Conservation (phyloP, 2,797 vertebrate species). For the Pampus argenteus region DNA sequence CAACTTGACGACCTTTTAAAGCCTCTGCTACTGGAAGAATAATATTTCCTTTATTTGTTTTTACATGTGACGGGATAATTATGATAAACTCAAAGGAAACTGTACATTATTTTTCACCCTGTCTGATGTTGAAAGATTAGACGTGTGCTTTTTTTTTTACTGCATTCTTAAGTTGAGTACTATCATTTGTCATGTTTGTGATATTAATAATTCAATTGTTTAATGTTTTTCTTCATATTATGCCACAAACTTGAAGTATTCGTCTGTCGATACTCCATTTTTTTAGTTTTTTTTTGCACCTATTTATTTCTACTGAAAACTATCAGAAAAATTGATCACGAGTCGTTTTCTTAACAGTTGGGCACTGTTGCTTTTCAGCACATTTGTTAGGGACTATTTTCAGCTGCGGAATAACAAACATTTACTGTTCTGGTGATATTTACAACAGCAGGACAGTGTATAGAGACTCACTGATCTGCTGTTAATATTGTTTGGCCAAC, state of each 20-base stretch:
- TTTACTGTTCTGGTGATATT: background rate
- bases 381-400: constrained; percentile 1
- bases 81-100: constrained; percentile 20
- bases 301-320: background rate
- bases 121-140: constrained; percentile 1
- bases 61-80: constrained; percentile 20
- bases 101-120: background rate
- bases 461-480: background rate
- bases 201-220: background rate
- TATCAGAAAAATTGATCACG: too few species aligned
- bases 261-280: background rate
- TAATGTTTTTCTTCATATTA: background rate
- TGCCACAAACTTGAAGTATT: background rate
- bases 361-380: background rate
- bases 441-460: background rate
- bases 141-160: background rate
- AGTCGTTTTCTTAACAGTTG: background rate
- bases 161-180: background rate
- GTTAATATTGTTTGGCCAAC: background rate
- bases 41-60: constrained; percentile 25
- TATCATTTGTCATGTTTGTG: background rate
- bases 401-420: background rate
- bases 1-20: constrained; percentile 12
- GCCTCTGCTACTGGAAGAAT: background rate
- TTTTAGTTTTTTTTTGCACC: background rate